Evolutionary conservation across 2,797 vertebrate genomes (phyloP).

Genomic region (Mormyrops attenuatus): DNA sequence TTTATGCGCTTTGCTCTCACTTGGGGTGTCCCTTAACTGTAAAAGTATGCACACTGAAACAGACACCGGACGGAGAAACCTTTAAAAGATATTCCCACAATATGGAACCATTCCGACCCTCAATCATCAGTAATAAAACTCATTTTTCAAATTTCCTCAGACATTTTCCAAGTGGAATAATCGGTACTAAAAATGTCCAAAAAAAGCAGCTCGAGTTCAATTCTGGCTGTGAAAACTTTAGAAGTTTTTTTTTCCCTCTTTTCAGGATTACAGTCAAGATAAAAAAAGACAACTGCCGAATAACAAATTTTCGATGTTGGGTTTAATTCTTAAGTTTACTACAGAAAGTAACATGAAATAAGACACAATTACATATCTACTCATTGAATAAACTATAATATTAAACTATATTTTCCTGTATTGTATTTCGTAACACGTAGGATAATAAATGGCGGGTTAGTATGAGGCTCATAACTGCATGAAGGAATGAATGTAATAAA

Average conservation of each 20-base stretch:
- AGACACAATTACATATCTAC: background rate
- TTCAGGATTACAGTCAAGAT: slow-evolving; percentile 20
- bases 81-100: slow-evolving; percentile 20
- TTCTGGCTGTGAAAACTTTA: slow-evolving; percentile 41
- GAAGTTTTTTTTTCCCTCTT: slow-evolving; percentile 14
- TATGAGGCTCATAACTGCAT: background rate
- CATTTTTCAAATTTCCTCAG: slow-evolving; percentile 54
- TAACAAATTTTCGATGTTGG: slow-evolving; percentile 9
- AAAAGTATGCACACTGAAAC: slow-evolving; percentile 28
- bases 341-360: background rate
- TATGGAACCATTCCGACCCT: slow-evolving; percentile 23
- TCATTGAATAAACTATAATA: background rate
- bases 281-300: slow-evolving; percentile 15
- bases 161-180: slow-evolving; percentile 49
- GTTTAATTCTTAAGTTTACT: background rate
- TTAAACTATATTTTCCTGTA: background rate
- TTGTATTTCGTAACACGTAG: background rate
- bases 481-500: background rate
- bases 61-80: slow-evolving; percentile 33
- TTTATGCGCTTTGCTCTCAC: background rate
- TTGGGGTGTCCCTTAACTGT: slow-evolving; percentile 21
- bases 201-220: slow-evolving; percentile 52
- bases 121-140: slow-evolving; percentile 42
- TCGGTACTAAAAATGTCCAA: slow-evolving; percentile 43
- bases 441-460: background rate